A percentile compares a stretch with the other conserved stretches of the same genome.
phyloP scores from a whole-genome alignment of 2,888 invertebrate genomes.

The Plagodis pulveraria region DNA sequence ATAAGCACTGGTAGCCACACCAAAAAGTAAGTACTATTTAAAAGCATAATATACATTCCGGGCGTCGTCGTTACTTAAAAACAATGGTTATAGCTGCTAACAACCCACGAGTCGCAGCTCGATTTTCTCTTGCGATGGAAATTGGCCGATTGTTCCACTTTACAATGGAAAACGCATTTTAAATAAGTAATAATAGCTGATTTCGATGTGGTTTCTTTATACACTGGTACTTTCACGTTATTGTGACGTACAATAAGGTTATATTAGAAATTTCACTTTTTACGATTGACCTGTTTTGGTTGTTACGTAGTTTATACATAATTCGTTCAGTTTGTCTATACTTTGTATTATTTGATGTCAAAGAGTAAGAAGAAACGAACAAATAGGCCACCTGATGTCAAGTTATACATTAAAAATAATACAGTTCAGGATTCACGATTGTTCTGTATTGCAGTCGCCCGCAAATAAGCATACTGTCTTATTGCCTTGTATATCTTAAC shows the following conservation, averaged over 20 bases:
- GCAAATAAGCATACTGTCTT: no score
- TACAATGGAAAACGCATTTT: conserved; percentile 47
- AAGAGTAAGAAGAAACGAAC: no score
- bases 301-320: no score
- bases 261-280: conserved; percentile 2
- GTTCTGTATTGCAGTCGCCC: no score
- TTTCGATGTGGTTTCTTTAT: conserved; percentile 35
- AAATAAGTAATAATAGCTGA: conserved; percentile 34
- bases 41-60: neutral
- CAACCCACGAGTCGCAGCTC: conserved; percentile 11
- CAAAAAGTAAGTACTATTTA: neutral
- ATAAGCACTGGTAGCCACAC: neutral
- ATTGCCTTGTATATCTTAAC: no score
- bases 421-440: no score
- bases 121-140: conserved; percentile 37
- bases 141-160: conserved; percentile 49
- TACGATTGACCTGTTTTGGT: no score
- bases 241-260: conserved; percentile 13
- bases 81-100: conserved; percentile 12
- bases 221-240: conserved; percentile 33
- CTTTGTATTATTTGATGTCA: no score
- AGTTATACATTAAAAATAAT: no score
- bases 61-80: conserved; percentile 4
- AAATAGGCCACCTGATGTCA: no score
- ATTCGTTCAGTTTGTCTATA: no score